Percentiles rank a stretch among this genome's conserved stretches.
These are phyloP conservation scores for Ichneumoninae sp. DNA, from an alignment of 2,888 invertebrate genomes.

Conservation along the genomic window DNA sequence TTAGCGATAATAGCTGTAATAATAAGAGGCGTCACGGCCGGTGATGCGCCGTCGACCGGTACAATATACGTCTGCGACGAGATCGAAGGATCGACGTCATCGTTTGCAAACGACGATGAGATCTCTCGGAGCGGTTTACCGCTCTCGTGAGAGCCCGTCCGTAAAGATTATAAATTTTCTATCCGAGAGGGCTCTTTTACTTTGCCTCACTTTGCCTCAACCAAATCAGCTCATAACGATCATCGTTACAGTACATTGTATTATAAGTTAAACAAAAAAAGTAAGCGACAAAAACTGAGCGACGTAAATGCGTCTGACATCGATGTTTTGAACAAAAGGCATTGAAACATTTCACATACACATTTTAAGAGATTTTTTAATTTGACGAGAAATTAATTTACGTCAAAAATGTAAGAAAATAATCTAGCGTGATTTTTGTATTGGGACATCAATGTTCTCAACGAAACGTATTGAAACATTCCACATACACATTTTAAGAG, in stretches of 20 bases:
- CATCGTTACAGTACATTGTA: slow-evolving; percentile 35
- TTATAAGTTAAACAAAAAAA: slow-evolving; percentile 20
- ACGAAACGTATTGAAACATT: no score
- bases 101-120: slow-evolving; percentile 37
- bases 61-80: slow-evolving; percentile 57
- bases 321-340: not conserved
- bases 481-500: not conserved
- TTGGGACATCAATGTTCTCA: slow-evolving; percentile 67
- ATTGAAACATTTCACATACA: no score
- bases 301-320: slow-evolving; percentile 17
- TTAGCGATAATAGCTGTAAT: slow-evolving; percentile 81
- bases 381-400: not conserved
- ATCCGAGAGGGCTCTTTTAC: slow-evolving; percentile 4
- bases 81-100: slow-evolving; percentile 65
- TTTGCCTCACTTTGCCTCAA: slow-evolving; percentile 38
- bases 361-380: not conserved
- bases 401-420: not conserved
- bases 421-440: slow-evolving; percentile 33
- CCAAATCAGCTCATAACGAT: slow-evolving; percentile 46
- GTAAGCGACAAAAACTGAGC: not conserved
- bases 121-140: slow-evolving; percentile 22
- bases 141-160: slow-evolving; percentile 55
- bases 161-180: slow-evolving; percentile 65
- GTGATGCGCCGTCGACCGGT: slow-evolving; percentile 60
- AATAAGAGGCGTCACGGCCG: slow-evolving; percentile 76